A percentile compares a stretch with the other conserved stretches of the same genome.
Evolutionary conservation across 2,113 vertebrate genomes (phyloP).

Genomic region (Natator depressus): DNA sequence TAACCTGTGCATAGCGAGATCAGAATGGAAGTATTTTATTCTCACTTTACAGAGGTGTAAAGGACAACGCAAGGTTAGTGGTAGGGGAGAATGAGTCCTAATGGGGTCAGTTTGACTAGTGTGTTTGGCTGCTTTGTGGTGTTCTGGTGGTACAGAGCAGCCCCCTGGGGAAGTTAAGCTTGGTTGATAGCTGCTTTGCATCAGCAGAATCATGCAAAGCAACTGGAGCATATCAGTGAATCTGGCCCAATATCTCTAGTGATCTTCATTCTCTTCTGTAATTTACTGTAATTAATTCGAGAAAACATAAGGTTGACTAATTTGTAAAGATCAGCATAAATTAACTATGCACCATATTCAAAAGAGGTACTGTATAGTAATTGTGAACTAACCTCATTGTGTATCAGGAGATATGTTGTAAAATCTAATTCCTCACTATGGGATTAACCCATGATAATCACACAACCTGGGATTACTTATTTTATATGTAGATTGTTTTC

Average conservation of each 20-base stretch:
- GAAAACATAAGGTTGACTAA: neutral
- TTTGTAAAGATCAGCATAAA: neutral
- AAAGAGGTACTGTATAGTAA: neutral
- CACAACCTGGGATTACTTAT: neutral
- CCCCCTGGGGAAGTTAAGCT: neutral
- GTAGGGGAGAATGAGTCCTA: neutral
- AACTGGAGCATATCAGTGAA: neutral
- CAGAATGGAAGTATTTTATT: neutral
- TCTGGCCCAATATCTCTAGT: neutral
- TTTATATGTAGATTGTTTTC: neutral
- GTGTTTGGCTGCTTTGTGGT: neutral
- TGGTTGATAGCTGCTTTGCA: neutral
- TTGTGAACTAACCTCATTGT: neutral
- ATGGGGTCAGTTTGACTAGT: rapidly evolving
- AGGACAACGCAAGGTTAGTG: neutral
- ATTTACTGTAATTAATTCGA: neutral
- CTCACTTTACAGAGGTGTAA: neutral
- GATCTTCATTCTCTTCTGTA: neutral
- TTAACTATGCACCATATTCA: neutral
- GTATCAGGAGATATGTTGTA: neutral
- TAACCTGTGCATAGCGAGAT: neutral
- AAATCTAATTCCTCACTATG: neutral
- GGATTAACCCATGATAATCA: neutral
- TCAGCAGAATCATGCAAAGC: neutral
- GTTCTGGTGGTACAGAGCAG: neutral